Conservation (phyloP, 2,113 vertebrate species). For the Lamprologus callipterus region DNA sequence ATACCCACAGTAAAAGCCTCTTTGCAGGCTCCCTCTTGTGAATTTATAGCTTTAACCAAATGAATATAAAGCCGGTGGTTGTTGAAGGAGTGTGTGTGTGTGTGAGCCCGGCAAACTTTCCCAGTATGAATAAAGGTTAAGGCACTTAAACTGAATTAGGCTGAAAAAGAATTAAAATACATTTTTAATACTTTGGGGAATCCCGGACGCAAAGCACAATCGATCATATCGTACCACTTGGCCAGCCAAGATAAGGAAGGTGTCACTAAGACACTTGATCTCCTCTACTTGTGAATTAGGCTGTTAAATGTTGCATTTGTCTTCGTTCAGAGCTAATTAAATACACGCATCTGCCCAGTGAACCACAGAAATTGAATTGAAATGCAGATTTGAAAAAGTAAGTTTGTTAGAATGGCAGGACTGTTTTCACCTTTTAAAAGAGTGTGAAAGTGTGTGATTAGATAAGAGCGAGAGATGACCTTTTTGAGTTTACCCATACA, state of each 20-base stretch:
- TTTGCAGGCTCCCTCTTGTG: conserved; percentile 1
- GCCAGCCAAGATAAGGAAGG: background rate
- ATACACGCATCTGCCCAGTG: conserved; percentile 3
- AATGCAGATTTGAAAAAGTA: conserved; percentile 30
- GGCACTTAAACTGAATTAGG: background rate
- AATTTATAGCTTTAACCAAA: conserved; percentile 3
- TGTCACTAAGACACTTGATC: background rate
- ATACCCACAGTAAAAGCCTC: background rate
- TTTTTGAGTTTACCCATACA: background rate
- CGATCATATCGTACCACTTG: background rate
- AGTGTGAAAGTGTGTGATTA: conserved; percentile 37
- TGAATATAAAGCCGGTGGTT: conserved; percentile 14
- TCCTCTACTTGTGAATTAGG: background rate
- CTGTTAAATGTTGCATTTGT: conserved; percentile 1
- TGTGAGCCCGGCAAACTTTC: background rate
- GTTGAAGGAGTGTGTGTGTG: background rate
- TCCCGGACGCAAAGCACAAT: background rate
- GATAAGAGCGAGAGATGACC: conserved; percentile 41
- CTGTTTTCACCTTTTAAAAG: conserved; percentile 26
- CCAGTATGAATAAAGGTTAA: conserved; percentile 15
- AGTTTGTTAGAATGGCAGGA: conserved; percentile 1
- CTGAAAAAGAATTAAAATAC: conserved; percentile 11
- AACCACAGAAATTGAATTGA: conserved; percentile 36
- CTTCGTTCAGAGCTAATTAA: conserved; percentile 32
- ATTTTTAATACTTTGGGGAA: background rate